These are phyloP conservation scores for Drosophila saltans DNA, from an alignment of 1,140 invertebrate genomes.

Conservation along the genomic window DNA sequence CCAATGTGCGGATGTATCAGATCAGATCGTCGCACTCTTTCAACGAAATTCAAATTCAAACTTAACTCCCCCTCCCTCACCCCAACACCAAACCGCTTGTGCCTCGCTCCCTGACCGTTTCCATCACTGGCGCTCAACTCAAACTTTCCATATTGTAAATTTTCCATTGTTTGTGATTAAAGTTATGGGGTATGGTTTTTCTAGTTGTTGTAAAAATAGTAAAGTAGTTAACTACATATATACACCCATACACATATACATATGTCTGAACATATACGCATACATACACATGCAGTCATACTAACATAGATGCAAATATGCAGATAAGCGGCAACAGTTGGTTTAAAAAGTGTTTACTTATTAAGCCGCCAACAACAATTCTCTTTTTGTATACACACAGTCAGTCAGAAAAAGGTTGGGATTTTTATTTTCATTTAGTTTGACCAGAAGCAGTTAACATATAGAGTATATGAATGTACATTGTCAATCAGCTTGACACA, in stretches of 20 bases:
- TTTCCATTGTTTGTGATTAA: slow-evolving; percentile 75
- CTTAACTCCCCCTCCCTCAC: slow-evolving; percentile 2
- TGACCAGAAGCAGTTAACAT: too few species aligned
- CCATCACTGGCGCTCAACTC: neutral
- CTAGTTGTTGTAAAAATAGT: slow-evolving; percentile 21
- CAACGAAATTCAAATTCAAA: slow-evolving; percentile 5
- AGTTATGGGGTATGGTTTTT: slow-evolving; percentile 51
- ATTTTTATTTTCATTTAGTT: too few species aligned
- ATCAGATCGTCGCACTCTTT: neutral
- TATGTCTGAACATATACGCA: neutral
- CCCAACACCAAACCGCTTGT: neutral
- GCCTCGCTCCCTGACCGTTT: neutral
- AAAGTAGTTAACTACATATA: slow-evolving; percentile 18
- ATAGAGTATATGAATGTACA: too few species aligned
- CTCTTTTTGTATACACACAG: too few species aligned
- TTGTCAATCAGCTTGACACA: too few species aligned
- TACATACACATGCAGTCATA: neutral
- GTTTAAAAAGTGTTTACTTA: neutral
- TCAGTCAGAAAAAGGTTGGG: too few species aligned
- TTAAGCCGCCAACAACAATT: neutral
- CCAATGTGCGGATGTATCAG: slow-evolving; percentile 3
- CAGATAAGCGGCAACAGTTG: slow-evolving; percentile 30
- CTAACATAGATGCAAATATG: slow-evolving; percentile 26
- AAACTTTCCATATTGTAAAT: slow-evolving; percentile 72
- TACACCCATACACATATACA: slow-evolving; percentile 10